A percentile compares a stretch with the other conserved stretches of the same genome.
Conservation (phyloP, 2,888 invertebrate species). For the Poecilobothrus nobilitatus region DNA sequence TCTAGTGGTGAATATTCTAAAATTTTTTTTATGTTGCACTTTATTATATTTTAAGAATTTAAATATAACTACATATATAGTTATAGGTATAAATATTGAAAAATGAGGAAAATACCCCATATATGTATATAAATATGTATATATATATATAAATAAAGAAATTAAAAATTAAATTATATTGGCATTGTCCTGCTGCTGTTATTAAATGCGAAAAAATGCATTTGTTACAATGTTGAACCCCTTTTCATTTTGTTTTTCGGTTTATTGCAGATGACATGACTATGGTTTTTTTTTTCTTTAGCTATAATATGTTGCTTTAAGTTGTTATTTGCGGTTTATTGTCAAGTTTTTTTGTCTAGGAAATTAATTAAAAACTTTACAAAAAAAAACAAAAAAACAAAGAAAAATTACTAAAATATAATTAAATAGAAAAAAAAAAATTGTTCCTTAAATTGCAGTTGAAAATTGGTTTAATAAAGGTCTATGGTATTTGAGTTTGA, state of each 20-base stretch:
- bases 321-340: constrained; percentile 3
- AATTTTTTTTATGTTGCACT: too few relatives aligned
- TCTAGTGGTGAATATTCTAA: too few relatives aligned
- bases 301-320: background rate
- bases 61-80: too few relatives aligned
- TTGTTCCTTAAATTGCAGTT: background rate
- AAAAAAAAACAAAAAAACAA: background rate
- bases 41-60: too few relatives aligned
- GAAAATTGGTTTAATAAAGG: background rate
- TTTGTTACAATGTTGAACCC: constrained; percentile 1
- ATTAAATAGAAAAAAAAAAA: background rate
- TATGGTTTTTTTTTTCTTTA: background rate
- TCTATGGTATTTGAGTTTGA: background rate
- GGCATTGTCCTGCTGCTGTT: background rate
- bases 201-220: background rate
- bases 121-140: background rate
- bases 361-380: background rate
- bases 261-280: background rate
- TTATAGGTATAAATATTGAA: too few relatives aligned
- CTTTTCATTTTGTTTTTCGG: background rate
- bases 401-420: background rate
- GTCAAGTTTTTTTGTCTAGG: constrained; percentile 3
- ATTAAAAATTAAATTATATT: constrained; percentile 4
- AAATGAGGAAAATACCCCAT: too few relatives aligned
- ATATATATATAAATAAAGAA: background rate